phyloP scores from a whole-genome alignment of 2,888 invertebrate genomes.

The Mongoloraphidia duomilia region DNA sequence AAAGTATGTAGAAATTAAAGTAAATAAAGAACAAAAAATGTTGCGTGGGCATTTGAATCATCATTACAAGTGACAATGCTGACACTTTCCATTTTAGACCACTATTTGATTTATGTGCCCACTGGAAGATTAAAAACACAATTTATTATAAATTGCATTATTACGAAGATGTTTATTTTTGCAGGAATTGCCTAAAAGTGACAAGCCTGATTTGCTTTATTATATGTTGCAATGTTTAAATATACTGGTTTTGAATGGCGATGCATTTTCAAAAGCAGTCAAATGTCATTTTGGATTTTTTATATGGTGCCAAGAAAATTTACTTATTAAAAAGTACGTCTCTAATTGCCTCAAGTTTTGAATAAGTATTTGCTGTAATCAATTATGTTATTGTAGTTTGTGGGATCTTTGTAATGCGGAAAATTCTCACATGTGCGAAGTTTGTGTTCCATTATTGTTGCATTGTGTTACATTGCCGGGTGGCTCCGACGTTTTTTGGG shows the following conservation, averaged over 20 bases:
- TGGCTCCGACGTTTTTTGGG: constrained; percentile 93
- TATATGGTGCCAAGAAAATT: constrained; percentile 91
- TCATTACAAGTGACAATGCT: too few species aligned
- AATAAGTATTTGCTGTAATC: background rate
- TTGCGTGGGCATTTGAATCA: too few species aligned
- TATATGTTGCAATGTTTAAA: constrained; percentile 86
- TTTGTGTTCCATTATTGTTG: constrained; percentile 80
- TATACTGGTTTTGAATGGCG: constrained; percentile 82
- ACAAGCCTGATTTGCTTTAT: constrained; percentile 85
- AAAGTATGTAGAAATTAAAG: constrained; percentile 40
- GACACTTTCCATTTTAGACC: too few species aligned
- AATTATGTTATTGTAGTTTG: constrained; percentile 41
- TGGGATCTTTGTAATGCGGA: constrained; percentile 88
- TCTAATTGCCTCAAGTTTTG: background rate
- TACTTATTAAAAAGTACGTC: constrained; percentile 77
- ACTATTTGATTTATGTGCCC: too few species aligned
- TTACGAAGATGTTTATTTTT: constrained; percentile 7
- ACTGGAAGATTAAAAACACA: background rate
- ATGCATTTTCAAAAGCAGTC: constrained; percentile 74
- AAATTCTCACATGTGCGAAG: constrained; percentile 86
- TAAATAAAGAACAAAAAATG: background rate
- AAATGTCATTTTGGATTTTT: constrained; percentile 85
- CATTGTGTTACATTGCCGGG: constrained; percentile 90
- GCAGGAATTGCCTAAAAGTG: constrained; percentile 63
- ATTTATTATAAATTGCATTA: constrained; percentile 2